Conservation (phyloP, 2,797 vertebrate species). For the Lateolabrax maculatus region DNA sequence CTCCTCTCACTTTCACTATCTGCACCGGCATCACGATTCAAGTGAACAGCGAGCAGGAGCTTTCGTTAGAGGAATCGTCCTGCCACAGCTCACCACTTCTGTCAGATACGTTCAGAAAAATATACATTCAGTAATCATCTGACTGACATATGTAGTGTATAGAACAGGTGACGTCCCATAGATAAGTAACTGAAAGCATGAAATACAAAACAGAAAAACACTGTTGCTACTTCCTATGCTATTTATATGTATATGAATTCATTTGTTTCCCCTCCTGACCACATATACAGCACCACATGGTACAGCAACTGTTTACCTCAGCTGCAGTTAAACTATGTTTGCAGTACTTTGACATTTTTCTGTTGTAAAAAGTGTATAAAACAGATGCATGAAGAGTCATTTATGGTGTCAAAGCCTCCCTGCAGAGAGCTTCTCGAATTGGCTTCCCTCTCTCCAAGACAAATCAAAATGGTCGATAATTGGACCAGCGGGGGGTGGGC, state of each 20-base stretch:
- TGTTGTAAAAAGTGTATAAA: background rate
- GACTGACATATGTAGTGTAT: background rate
- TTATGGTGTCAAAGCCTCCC: conserved; percentile 45
- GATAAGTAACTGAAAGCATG: background rate
- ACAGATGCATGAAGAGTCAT: conserved; percentile 6
- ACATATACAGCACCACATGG: background rate
- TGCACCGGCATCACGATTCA: conserved; percentile 38
- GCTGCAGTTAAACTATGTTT: background rate
- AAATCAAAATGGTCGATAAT: conserved; percentile 63
- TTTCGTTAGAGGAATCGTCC: conserved; percentile 41
- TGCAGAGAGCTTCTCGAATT: conserved; percentile 61
- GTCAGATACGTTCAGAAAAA: background rate
- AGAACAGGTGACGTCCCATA: background rate
- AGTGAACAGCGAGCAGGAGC: conserved; percentile 39
- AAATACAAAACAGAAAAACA: background rate
- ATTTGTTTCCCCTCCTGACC: background rate
- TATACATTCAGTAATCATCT: background rate
- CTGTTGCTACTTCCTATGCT: background rate
- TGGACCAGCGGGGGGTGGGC: conserved; percentile 34
- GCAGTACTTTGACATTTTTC: background rate
- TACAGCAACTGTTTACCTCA: background rate
- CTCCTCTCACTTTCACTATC: conserved; percentile 68
- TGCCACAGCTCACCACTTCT: background rate
- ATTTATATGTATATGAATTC: background rate
- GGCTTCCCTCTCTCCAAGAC: conserved; percentile 51